Conservation (phyloP, 1,140 invertebrate species). For the Pogonus chalceus region DNA sequence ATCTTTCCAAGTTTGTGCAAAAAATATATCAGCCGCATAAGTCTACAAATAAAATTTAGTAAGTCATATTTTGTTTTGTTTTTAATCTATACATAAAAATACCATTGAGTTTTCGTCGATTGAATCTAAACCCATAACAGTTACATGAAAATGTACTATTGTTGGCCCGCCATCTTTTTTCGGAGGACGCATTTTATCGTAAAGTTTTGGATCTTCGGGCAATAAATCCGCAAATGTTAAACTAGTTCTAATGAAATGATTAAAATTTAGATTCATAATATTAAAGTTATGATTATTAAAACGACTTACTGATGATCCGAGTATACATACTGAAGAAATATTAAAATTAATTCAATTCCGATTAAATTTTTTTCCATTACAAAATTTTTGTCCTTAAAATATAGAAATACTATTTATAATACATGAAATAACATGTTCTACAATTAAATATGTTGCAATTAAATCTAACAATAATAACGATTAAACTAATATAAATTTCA, state of each 20-base stretch:
- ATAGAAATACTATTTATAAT: no score
- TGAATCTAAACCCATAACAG: constrained; percentile 84
- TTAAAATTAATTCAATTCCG: no score
- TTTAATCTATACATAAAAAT: constrained; percentile 22
- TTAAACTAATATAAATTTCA: no score
- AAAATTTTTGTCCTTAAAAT: no score
- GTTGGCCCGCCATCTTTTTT: constrained; percentile 80
- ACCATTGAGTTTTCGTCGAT: constrained; percentile 91
- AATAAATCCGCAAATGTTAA: constrained; percentile 72
- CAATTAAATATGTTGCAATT: no score
- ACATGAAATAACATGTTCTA: no score
- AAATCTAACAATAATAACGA: no score
- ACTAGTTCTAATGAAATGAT: constrained; percentile 48
- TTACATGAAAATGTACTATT: constrained; percentile 81
- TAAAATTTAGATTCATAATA: constrained; percentile 4
- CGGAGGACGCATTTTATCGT: constrained; percentile 84
- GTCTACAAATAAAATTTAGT: constrained; percentile 46
- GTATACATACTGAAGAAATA: background rate
- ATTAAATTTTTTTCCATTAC: no score
- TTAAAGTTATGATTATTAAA: background rate
- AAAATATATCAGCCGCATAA: constrained; percentile 83
- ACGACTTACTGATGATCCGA: background rate
- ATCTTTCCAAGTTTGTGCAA: constrained; percentile 87
- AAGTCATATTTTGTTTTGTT: no score
- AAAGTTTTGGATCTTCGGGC: constrained; percentile 72